Base-by-base conservation (phyloP, 1,140 invertebrate genomes). In the Drosophila fuyamai region DNA sequence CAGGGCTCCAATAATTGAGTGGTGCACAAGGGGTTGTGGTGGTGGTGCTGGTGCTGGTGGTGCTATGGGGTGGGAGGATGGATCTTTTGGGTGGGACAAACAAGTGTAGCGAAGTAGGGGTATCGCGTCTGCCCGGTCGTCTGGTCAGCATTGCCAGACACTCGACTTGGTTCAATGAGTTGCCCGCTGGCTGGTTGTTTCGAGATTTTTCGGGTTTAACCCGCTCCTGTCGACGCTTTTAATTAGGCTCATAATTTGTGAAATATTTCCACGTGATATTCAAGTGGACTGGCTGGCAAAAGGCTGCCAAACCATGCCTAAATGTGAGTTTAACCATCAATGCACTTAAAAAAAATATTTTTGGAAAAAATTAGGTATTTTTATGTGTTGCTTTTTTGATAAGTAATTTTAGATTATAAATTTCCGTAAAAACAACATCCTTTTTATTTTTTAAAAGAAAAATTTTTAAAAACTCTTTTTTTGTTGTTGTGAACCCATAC, bases 221-320 rank as follows among this genome's bases (percentile, higher is more conserved):
- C 50, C 43, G 62, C 29, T 59, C 46, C 43, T 23, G 13, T 46
- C 48, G 13, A 36, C 36, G 68, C 58, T 89, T 82, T 88, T 89
- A 88, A 88, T 88, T 88, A 88, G 84, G 80, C 84, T 70, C 84
- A 81, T 88, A 88, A 86, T 88, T 88, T 89, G 70, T 67, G 80
- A 88, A 89, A 89, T 85, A 89, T 72, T 84, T 88, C 50, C 65
- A 77, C 77, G 79, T 86, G 83, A 79, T 77, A 35, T 65, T 84
- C 63, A 71, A 88, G 84, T 88, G 84, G 53, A 51, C 36, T 14
- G 43, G 32, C 35, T 56, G 68, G 73, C 84, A 89, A 86, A 86
- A 76, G 82, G 63, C 82, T 56, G 36, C 16, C 35, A 40, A 55
- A 6, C 59, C 23, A 67, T 68, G 55, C 44, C 78, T 84, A 86